Evolutionary conservation across 2,797 vertebrate species (phyloP).

Genomic region (Cryptoblepharus egeriae): DNA sequence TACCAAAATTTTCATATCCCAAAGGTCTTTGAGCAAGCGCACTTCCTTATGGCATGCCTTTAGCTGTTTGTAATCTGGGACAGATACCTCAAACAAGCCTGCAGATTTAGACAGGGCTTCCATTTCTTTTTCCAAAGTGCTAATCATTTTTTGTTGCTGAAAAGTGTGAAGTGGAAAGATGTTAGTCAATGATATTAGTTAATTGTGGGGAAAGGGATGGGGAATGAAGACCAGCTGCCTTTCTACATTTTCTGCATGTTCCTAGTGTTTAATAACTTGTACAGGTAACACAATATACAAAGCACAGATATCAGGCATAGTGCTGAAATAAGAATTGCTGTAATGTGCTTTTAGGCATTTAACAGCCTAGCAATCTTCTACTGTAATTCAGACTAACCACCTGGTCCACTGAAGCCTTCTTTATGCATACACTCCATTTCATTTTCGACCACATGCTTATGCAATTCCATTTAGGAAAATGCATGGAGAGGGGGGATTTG

Average conservation of each 20-base stretch:
- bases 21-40: constrained; percentile 77
- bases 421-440: background rate
- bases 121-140: constrained; percentile 65
- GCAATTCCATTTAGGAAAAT: background rate
- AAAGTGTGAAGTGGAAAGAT: background rate
- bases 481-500: no score
- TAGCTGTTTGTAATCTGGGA: constrained; percentile 75
- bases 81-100: constrained; percentile 68
- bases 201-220: no score
- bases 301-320: background rate
- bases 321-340: background rate
- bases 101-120: constrained; percentile 67
- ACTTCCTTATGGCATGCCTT: constrained; percentile 71
- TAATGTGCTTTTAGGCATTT: background rate
- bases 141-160: constrained; percentile 67
- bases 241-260: background rate
- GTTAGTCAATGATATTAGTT: background rate
- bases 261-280: background rate
- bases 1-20: constrained; percentile 79
- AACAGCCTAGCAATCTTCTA: background rate
- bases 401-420: background rate
- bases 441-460: background rate
- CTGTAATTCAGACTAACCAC: background rate
- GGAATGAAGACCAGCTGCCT: background rate
- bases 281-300: background rate